phyloP scores from a whole-genome alignment of 1,140 invertebrate species.

The Gonioctena quinquepunctata region DNA sequence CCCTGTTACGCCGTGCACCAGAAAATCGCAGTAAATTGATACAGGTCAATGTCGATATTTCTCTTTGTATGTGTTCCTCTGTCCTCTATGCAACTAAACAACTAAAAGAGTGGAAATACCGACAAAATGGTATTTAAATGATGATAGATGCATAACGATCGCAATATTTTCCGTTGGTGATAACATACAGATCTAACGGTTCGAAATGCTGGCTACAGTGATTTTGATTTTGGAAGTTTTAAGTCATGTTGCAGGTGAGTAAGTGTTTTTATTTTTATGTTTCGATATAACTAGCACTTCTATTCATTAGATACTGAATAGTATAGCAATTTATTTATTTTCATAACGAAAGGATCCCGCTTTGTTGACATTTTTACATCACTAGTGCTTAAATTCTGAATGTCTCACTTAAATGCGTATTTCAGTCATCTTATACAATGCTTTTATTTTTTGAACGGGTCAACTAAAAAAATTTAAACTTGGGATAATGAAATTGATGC shows the following conservation, averaged over 20 bases:
- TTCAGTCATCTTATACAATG: too few relatives aligned
- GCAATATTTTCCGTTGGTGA: too few relatives aligned
- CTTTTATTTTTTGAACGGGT: too few relatives aligned
- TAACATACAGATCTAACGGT: too few relatives aligned
- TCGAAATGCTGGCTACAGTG: not conserved
- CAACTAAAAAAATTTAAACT: too few relatives aligned
- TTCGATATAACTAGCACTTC: not conserved
- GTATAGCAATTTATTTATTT: too few relatives aligned
- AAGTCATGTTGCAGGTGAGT: not conserved
- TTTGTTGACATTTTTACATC: too few relatives aligned
- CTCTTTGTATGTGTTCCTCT: not conserved
- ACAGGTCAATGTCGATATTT: constrained; percentile 1
- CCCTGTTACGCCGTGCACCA: not conserved
- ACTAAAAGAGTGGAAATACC: not conserved
- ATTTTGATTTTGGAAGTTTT: not conserved
- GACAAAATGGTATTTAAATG: not conserved
- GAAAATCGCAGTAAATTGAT: not conserved
- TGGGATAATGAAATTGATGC: too few relatives aligned
- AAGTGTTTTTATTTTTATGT: not conserved
- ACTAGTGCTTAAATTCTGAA: too few relatives aligned
- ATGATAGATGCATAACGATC: too few relatives aligned
- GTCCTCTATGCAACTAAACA: not conserved
- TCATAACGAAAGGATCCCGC: too few relatives aligned
- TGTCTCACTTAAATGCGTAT: too few relatives aligned
- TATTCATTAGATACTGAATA: not conserved